phyloP scores from a whole-genome alignment of 2,888 invertebrate species.

The Drosophila mayaguana region DNA sequence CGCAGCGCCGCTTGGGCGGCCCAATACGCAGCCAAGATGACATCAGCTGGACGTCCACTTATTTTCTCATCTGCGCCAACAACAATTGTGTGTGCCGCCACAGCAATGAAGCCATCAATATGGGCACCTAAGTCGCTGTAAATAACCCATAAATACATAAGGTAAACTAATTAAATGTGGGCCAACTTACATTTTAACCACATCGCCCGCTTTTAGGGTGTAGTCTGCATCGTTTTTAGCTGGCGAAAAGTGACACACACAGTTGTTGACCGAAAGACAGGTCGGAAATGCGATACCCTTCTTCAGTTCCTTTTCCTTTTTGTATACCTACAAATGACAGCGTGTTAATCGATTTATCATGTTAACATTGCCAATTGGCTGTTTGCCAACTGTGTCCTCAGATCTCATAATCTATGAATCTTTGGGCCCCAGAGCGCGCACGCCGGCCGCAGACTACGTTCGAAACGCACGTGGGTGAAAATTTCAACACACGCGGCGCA shows the following conservation, averaged over 20 bases:
- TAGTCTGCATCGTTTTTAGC: constrained; percentile 96
- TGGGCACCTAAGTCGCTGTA: constrained; percentile 97
- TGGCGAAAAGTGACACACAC: constrained; percentile 99
- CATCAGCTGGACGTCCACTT: constrained; percentile 96
- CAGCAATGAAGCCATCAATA: constrained; percentile 99
- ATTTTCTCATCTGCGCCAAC: constrained; percentile 94
- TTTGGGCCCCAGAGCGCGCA: constrained; percentile 49
- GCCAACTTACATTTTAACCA: constrained; percentile 96
- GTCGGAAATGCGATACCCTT: constrained; percentile 99
- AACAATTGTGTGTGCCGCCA: constrained; percentile 97
- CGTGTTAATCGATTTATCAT: constrained; percentile 31
- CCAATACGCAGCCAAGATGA: constrained; percentile 96
- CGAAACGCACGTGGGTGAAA: constrained; percentile 57
- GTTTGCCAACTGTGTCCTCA: constrained; percentile 74
- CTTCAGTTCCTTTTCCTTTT: constrained; percentile 98
- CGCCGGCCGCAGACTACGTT: constrained; percentile 25
- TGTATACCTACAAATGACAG: constrained; percentile 87
- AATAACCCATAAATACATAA: not conserved
- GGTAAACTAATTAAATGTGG: not conserved
- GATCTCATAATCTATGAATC: constrained; percentile 85
- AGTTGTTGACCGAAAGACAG: constrained; percentile 99
- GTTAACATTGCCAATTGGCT: constrained; percentile 17
- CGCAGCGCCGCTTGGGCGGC: constrained; percentile 98
- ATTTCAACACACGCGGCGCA: constrained; percentile 31
- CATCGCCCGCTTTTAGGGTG: constrained; percentile 94